phyloP scores from a whole-genome alignment of 2,113 vertebrate genomes.

The Scolopax mira region DNA sequence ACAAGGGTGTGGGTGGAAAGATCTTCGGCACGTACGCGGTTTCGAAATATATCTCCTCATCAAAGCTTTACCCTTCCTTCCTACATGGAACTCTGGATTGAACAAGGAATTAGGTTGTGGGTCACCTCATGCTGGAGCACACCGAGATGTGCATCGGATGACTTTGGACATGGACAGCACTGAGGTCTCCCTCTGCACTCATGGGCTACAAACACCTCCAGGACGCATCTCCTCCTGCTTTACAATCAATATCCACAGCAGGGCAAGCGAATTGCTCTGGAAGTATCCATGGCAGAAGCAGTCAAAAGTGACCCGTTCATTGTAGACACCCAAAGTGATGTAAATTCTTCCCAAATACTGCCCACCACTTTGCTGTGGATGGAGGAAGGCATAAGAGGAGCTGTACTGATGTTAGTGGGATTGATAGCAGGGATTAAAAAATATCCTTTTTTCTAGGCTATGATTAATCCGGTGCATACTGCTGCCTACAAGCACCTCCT shows the following conservation, averaged over 20 bases:
- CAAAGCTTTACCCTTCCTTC: neutral
- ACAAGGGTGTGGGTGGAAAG: neutral
- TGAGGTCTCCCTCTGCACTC: fast-evolving
- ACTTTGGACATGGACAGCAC: neutral
- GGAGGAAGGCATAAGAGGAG: neutral
- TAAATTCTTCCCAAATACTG: neutral
- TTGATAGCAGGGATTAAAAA: neutral
- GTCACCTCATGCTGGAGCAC: neutral
- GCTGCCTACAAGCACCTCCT: neutral
- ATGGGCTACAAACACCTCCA: neutral
- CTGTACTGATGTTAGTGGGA: neutral
- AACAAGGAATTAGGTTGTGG: neutral
- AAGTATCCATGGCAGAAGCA: neutral
- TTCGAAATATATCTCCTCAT: slow-evolving; percentile 6
- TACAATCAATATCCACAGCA: neutral
- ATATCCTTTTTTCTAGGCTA: neutral
- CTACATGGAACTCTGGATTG: neutral
- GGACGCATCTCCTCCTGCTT: neutral
- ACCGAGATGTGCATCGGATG: neutral
- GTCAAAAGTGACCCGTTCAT: neutral
- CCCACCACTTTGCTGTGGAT: neutral
- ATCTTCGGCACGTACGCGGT: neutral
- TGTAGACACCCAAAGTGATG: neutral
- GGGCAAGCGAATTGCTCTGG: neutral
- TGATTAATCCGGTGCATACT: neutral